A percentile compares a stretch with the other conserved stretches of the same genome.
These are phyloP conservation scores for Lithophane ornitopus DNA, from an alignment of 2,888 invertebrate species.

Conservation along the genomic window DNA sequence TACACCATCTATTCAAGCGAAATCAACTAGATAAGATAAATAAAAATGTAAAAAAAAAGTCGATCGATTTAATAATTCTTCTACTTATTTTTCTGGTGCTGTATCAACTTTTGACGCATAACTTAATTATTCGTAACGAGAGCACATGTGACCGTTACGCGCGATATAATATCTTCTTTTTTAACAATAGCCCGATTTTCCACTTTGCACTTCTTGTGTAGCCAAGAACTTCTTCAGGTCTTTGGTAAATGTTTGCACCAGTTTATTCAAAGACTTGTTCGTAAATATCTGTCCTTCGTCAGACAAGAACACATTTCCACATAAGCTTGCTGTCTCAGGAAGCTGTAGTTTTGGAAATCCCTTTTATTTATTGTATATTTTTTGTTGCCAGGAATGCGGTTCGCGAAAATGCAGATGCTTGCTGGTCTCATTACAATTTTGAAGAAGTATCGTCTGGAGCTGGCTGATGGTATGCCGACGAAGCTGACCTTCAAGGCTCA, in stretches of 20 bases:
- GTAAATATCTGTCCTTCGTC: background rate
- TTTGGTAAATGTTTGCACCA: background rate
- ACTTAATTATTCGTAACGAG: background rate
- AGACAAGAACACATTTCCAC: background rate
- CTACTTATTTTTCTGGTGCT: background rate
- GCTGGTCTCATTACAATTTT: conserved; percentile 73
- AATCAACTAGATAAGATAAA: background rate
- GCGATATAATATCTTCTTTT: background rate
- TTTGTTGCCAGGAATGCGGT: conserved; percentile 66
- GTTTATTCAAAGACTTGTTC: background rate
- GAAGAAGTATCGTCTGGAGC: conserved; percentile 70
- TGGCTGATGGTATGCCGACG: conserved; percentile 67
- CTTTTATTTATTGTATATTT: background rate
- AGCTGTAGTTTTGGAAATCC: background rate
- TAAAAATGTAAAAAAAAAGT: background rate
- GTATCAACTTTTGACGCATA: background rate
- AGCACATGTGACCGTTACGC: background rate
- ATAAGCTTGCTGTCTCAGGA: background rate
- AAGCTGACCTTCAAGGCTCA: conserved; percentile 52
- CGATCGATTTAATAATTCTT: background rate
- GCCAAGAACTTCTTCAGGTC: background rate
- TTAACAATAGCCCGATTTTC: background rate
- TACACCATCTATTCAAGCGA: too few species aligned
- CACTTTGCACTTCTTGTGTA: background rate
- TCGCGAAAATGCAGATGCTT: conserved; percentile 77